phyloP scores from a whole-genome alignment of 2,113 vertebrate genomes.

The Nicator chloris region DNA sequence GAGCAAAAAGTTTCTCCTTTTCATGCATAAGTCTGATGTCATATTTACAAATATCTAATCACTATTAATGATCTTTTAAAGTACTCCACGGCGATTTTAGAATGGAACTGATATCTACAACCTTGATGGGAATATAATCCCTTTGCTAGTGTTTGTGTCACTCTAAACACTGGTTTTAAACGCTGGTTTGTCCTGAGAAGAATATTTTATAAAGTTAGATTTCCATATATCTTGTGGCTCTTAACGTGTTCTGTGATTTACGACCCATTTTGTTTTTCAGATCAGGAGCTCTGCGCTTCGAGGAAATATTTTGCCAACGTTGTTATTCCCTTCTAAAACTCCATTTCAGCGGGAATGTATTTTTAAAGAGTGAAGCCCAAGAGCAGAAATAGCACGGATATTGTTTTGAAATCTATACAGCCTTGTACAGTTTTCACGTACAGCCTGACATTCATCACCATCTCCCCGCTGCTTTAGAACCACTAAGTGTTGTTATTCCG shows the following conservation, averaged over 20 bases:
- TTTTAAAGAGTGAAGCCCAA: conserved; percentile 34
- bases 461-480: conserved; percentile 27
- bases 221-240: neutral
- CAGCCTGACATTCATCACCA: conserved; percentile 24
- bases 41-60: neutral
- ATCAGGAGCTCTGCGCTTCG: neutral
- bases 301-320: neutral
- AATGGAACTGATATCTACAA: neutral
- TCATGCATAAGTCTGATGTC: neutral
- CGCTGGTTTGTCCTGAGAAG: neutral
- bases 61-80: neutral
- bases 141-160: neutral
- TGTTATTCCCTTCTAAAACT: conserved; percentile 4
- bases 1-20: neutral
- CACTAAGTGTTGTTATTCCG: neutral
- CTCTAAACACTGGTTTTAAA: neutral
- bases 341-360: neutral
- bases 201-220: neutral
- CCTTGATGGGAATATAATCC: neutral
- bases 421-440: neutral
- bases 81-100: neutral
- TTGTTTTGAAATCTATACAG: neutral
- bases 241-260: neutral
- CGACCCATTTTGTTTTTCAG: neutral
- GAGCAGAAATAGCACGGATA: neutral